Evolutionary conservation across 1,140 invertebrate species (phyloP).

Genomic region (Drosophila tani): DNA sequence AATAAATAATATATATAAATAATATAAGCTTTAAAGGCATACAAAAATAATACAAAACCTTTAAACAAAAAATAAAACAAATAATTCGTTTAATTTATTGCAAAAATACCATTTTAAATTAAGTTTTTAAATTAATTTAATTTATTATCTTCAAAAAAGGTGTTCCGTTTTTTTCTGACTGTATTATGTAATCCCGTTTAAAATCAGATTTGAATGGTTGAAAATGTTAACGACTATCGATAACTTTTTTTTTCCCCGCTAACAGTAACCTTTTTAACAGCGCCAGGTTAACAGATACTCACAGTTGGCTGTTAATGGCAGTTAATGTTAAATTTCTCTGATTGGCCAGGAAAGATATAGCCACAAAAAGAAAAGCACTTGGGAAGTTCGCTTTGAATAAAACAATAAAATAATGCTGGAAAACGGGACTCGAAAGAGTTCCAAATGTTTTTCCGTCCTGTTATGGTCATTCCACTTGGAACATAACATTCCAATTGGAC

Average conservation of each 20-base stretch:
- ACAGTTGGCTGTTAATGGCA: constrained; percentile 26
- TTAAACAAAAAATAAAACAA: no score
- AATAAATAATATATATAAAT: no score
- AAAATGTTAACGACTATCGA: constrained; percentile 25
- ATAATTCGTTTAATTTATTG: no score
- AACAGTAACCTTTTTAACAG: constrained; percentile 6
- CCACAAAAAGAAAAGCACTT: background rate
- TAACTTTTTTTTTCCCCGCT: background rate
- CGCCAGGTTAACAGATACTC: constrained; percentile 25
- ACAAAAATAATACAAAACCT: no score
- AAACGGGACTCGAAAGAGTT: no score
- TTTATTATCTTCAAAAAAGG: background rate
- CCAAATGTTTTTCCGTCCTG: background rate
- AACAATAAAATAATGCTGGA: background rate
- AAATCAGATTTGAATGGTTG: constrained; percentile 30
- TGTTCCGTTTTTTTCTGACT: background rate
- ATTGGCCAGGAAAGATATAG: constrained; percentile 19
- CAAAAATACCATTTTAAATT: no score
- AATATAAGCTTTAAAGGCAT: no score
- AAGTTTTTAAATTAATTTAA: background rate
- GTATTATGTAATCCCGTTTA: constrained; percentile 33
- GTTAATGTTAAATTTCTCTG: constrained; percentile 38
- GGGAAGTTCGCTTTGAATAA: no score
- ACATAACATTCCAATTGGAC: constrained; percentile 12
- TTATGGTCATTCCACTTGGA: background rate